Conservation (phyloP, 2,888 invertebrate genomes). For the Sinotaia quadrata region DNA sequence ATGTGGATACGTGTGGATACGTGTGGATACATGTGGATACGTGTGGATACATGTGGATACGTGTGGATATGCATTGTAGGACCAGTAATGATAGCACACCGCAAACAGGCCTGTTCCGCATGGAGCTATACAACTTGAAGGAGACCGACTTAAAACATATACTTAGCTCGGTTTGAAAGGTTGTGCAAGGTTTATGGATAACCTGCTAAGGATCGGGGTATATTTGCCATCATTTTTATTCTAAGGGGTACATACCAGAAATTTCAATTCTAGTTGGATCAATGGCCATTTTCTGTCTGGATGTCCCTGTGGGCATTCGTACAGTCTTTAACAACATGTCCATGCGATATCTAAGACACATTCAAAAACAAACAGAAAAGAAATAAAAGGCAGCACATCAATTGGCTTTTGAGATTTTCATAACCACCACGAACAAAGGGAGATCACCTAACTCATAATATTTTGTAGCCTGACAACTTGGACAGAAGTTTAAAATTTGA, state of each 20-base stretch:
- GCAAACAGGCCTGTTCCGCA: no score
- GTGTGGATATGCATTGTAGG: no score
- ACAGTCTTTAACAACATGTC: background rate
- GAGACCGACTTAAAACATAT: no score
- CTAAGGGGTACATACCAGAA: background rate
- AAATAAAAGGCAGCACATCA: background rate
- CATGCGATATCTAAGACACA: background rate
- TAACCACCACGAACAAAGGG: background rate
- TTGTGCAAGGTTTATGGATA: no score
- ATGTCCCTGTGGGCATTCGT: background rate
- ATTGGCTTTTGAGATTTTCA: background rate
- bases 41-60: no score
- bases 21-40: no score
- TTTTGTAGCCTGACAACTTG: no score
- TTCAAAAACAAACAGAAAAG: no score
- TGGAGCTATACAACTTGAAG: no score
- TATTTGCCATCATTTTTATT: background rate
- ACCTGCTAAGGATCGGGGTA: background rate
- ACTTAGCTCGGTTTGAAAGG: background rate
- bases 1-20: no score
- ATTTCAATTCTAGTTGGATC: background rate
- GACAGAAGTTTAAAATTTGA: no score
- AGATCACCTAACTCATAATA: background rate
- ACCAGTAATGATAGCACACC: no score
- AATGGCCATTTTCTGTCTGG: background rate